These are phyloP conservation scores for Julus scanicus DNA, from an alignment of 2,888 invertebrate genomes.

Conservation along the genomic window DNA sequence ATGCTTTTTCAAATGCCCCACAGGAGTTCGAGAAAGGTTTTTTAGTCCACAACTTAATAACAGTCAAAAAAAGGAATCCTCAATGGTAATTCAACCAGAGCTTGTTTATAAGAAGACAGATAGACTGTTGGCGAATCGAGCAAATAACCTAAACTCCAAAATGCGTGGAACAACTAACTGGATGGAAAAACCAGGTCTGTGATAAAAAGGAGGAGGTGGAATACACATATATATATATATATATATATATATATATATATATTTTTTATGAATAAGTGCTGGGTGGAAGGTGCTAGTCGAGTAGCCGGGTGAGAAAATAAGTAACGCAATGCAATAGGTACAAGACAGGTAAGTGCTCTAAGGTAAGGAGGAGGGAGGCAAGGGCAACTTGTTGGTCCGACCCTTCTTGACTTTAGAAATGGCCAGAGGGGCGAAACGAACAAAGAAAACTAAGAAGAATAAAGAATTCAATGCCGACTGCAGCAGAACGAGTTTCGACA, in stretches of 20 bases:
- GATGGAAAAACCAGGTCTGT: constrained; percentile 38
- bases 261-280: not conserved
- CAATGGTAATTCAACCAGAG: too few relatives aligned
- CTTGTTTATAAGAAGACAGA: too few relatives aligned
- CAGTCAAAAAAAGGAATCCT: too few relatives aligned
- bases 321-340: constrained; percentile 5
- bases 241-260: too few relatives aligned
- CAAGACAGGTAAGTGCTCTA: constrained; percentile 4
- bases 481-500: constrained; percentile 30
- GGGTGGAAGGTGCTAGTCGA: not conserved
- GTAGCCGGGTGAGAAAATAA: constrained; percentile 24
- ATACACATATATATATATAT: too few relatives aligned
- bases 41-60: too few relatives aligned
- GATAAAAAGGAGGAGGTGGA: not conserved
- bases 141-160: not conserved
- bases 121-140: not conserved
- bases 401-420: constrained; percentile 42
- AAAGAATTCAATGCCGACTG: constrained; percentile 42
- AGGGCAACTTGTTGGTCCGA: constrained; percentile 34
- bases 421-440: constrained; percentile 29
- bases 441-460: constrained; percentile 1
- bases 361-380: constrained; percentile 41
- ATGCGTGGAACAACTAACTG: not conserved
- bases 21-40: too few relatives aligned
- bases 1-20: too few relatives aligned